These are phyloP conservation scores for Bambusicola thoracicus DNA, from an alignment of 2,113 vertebrate species.

Conservation along the genomic window DNA sequence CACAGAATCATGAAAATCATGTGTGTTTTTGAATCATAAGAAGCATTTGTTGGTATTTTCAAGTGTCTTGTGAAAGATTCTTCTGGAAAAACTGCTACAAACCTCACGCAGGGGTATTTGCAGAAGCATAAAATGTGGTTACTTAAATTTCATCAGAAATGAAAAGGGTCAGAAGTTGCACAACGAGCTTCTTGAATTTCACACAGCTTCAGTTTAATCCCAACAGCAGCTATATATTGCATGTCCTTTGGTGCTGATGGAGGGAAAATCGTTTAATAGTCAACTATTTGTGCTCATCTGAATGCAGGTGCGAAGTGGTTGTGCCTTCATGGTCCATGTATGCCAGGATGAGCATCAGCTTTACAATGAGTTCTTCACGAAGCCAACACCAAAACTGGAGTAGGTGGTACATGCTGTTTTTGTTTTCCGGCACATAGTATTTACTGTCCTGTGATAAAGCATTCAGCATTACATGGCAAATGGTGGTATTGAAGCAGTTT, in stretches of 20 bases:
- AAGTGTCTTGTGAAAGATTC: neutral
- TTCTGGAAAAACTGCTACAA: neutral
- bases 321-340: constrained; percentile 98
- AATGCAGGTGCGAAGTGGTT: constrained; percentile 93
- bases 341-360: constrained; percentile 98
- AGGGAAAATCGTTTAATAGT: neutral
- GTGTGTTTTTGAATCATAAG: neutral
- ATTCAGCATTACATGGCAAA: neutral
- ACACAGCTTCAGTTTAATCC: neutral
- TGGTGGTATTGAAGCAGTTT: neutral
- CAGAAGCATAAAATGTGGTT: neutral
- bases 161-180: neutral
- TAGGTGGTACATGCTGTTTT: constrained; percentile 78
- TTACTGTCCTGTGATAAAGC: neutral
- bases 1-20: neutral
- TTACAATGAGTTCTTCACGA: constrained; percentile 96
- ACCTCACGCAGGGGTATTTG: neutral
- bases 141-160: neutral
- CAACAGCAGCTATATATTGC: neutral
- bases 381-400: constrained; percentile 92
- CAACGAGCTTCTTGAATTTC: neutral
- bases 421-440: neutral
- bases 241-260: neutral
- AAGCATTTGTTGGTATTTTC: neutral
- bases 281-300: constrained; percentile 8